These are phyloP conservation scores for Lathronympha strigana DNA, from an alignment of 2,888 invertebrate genomes.

Conservation along the genomic window DNA sequence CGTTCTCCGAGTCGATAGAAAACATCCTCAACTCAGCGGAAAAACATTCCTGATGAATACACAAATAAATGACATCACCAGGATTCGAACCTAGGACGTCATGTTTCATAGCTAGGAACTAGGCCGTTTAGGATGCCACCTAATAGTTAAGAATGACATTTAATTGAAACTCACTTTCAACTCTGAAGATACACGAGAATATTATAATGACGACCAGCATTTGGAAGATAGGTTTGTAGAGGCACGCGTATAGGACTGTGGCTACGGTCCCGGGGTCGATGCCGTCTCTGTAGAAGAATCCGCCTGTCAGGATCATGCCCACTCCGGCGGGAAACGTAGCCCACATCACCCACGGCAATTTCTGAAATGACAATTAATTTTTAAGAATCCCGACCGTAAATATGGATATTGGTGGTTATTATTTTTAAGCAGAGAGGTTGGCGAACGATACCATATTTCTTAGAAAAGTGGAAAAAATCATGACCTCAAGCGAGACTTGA, in stretches of 20 bases:
- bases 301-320: slow-evolving; percentile 66
- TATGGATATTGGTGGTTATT: no score
- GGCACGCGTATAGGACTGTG: slow-evolving; percentile 60
- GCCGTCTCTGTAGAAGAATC: slow-evolving; percentile 65
- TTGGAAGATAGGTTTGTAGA: slow-evolving; percentile 71
- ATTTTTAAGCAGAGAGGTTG: no score
- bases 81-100: no score
- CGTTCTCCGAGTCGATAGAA: no score
- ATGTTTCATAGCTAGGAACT: background rate
- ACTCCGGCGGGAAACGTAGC: slow-evolving; percentile 60
- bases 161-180: slow-evolving; percentile 61
- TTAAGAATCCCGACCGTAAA: no score
- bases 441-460: no score
- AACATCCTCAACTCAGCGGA: no score
- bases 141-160: background rate
- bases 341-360: slow-evolving; percentile 57
- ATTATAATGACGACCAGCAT: slow-evolving; percentile 54
- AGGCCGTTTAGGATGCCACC: no score
- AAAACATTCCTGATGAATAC: no score
- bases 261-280: slow-evolving; percentile 45
- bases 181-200: slow-evolving; percentile 61
- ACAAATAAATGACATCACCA: no score
- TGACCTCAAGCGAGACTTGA: no score
- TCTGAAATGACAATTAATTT: slow-evolving; percentile 52
- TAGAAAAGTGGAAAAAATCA: no score